Conservation (phyloP, 2,113 vertebrate species). For the Verasper variegatus region DNA sequence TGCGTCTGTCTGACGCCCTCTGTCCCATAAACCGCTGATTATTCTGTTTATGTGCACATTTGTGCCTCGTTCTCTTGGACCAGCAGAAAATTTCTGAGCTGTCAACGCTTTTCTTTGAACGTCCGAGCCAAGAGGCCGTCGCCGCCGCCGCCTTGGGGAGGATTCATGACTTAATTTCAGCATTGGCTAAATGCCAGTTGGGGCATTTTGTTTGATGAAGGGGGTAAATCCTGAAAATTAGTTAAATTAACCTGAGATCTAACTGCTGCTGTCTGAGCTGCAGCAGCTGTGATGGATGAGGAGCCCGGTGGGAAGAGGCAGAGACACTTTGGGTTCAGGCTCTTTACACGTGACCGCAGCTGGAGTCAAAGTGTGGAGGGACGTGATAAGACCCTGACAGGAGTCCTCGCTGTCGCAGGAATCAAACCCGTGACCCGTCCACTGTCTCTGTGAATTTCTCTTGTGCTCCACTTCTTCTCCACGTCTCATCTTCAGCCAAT, state of each 20-base stretch:
- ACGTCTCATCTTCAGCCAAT: neutral
- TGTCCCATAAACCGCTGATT: neutral
- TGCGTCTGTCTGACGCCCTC: neutral
- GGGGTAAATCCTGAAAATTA: constrained; percentile 19
- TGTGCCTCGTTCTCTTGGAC: constrained; percentile 1
- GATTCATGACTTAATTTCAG: constrained; percentile 37
- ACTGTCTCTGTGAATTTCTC: neutral
- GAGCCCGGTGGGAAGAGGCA: too few relatives aligned
- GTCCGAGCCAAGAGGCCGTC: neutral
- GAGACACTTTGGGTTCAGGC: neutral
- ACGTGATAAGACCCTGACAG: constrained; percentile 12
- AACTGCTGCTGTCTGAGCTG: constrained; percentile 28
- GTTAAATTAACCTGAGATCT: constrained; percentile 30
- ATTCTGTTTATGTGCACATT: constrained; percentile 30
- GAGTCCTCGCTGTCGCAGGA: neutral
- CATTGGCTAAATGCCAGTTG: constrained; percentile 1
- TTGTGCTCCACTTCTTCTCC: constrained; percentile 10
- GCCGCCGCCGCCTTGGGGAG: neutral
- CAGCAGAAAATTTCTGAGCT: constrained; percentile 21
- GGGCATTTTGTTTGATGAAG: constrained; percentile 17
- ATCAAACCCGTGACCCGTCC: neutral
- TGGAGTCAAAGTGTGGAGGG: neutral
- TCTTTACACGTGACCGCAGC: neutral
- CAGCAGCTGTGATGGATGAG: constrained; percentile 10
- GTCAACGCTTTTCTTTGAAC: constrained; percentile 17